These are phyloP conservation scores for Molossus molossus DNA, from an alignment of 2,797 vertebrate genomes.

Conservation along the genomic window DNA sequence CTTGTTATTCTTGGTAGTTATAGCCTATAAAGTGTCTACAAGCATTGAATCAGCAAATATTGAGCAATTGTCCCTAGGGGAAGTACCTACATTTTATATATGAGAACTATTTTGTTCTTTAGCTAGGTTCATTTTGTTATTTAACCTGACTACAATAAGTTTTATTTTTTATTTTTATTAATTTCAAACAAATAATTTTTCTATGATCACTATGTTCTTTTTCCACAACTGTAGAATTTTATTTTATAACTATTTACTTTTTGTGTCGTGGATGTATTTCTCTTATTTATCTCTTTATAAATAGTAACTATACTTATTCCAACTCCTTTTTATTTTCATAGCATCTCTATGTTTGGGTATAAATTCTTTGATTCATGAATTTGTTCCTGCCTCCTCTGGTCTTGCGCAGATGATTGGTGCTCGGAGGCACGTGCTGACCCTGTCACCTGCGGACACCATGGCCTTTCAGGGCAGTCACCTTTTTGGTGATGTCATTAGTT, in stretches of 20 bases:
- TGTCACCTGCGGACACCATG: no score
- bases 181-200: neutral
- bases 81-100: neutral
- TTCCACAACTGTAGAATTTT: neutral
- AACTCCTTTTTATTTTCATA: neutral
- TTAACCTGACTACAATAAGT: neutral
- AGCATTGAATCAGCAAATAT: neutral
- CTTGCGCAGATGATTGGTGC: neutral
- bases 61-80: neutral
- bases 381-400: neutral
- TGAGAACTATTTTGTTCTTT: neutral
- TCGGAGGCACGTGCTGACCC: neutral
- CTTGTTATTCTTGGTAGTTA: neutral
- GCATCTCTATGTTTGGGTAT: neutral
- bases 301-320: neutral
- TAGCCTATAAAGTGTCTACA: neutral
- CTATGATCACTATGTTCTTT: constrained; percentile 11
- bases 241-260: neutral
- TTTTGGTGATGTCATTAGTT: neutral
- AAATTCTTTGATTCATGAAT: neutral
- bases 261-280: neutral
- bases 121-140: neutral
- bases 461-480: neutral
- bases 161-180: neutral
- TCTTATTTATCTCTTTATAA: constrained; percentile 4